Base-by-base conservation (phyloP, 2,797 vertebrate genomes). In the Loriculus beryllinus region DNA sequence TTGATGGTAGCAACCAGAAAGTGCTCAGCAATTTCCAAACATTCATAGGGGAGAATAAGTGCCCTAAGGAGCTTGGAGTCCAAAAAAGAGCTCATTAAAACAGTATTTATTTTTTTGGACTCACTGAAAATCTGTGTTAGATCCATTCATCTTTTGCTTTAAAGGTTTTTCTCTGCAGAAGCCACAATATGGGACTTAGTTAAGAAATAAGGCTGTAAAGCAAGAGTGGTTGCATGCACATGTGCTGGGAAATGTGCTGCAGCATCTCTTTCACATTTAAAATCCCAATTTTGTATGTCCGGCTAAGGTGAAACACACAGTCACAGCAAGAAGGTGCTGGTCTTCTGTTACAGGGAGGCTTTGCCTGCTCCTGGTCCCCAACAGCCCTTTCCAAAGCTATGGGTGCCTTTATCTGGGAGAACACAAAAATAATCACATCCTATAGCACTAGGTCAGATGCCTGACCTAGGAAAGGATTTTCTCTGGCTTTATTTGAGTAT, bases 1-100 rank as follows among this genome's bases (percentile, higher is more conserved):
- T 67, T 93, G 91, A 91, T 88, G 54, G 33, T 69, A 94, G 82
- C 87, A 69, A 95, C 94, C 94, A 69, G 68, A 88, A 94, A 95
- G 59, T 72, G 62, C 49, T 90, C 74, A 72, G 84, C 79, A 91
- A 89, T 91, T 96, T 93, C 47, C 63, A 95, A 77, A 67, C 31
- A 67, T 83, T 96, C 47, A 79, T n/a, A 76, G 75, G 33, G 28
- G 42, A 76, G 43, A 95, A 92, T 69, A 78, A 81, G 49, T 76
- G 62, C 54, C 76, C 51, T 63, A 70, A 79, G 87, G 42, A 93
- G 43, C 21, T 72, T 15, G 77, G 28, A 89, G 39, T 69, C 54
- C 28, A 76, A 91, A 89, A 84, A 40, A 59, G 42, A 91, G 31
- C 72, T 95, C 51, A 86, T 94, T 94, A 86, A 86, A 89, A 52